These are phyloP conservation scores for Ophion slaviceki DNA, from an alignment of 2,888 invertebrate species.

Conservation along the genomic window DNA sequence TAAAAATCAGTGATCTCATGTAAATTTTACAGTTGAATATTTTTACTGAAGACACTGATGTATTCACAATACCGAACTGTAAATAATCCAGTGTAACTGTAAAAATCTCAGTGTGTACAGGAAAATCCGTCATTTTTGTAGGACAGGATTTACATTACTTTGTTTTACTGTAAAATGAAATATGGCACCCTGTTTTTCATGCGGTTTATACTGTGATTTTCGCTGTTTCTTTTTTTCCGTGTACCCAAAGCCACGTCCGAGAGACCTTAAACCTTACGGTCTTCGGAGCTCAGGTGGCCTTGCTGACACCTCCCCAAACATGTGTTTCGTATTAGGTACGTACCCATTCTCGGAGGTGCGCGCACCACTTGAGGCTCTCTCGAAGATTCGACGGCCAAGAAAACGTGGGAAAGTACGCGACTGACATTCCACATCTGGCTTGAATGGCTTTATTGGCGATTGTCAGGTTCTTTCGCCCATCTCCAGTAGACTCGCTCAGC, in stretches of 20 bases:
- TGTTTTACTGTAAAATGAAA: no score
- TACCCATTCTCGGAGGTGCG: slow-evolving; percentile 52
- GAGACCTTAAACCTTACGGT: slow-evolving; percentile 58
- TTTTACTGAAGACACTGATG: no score
- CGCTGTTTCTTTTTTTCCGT: no score
- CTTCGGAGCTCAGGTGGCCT: slow-evolving; percentile 63
- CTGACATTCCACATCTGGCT: slow-evolving; percentile 69
- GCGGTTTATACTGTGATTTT: no score
- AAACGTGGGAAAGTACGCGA: slow-evolving; percentile 74
- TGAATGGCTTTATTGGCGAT: slow-evolving; percentile 78
- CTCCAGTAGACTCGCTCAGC: slow-evolving; percentile 1
- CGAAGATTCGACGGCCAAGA: slow-evolving; percentile 16
- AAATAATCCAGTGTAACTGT: no score
- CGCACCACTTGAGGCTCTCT: slow-evolving; percentile 38
- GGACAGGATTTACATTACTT: no score
- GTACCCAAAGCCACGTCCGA: slow-evolving; percentile 28
- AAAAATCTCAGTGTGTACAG: no score
- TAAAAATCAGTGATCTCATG: no score
- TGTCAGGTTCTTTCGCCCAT: slow-evolving; percentile 31
- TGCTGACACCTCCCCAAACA: slow-evolving; percentile 65
- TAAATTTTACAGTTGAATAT: no score
- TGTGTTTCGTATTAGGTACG: slow-evolving; percentile 79
- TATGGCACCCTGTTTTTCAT: no score
- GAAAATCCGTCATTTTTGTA: no score
- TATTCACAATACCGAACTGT: no score